A percentile compares a stretch with the other conserved stretches of the same genome.
Evolutionary conservation across 2,797 vertebrate species (phyloP).

Genomic region (Bufotes viridis): DNA sequence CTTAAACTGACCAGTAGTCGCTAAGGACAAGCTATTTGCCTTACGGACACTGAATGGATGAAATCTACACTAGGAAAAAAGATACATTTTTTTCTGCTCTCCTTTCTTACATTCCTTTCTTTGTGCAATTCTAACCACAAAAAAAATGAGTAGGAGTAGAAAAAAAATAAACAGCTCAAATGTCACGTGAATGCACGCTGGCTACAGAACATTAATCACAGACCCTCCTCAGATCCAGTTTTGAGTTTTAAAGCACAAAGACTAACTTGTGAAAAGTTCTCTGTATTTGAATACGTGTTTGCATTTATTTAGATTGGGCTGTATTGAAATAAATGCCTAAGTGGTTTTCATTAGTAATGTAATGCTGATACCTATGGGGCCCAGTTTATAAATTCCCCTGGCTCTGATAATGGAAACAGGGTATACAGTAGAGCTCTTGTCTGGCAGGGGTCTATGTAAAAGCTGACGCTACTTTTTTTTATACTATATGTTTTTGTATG

Average conservation of each 20-base stretch:
- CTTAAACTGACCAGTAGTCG: conserved; percentile 1
- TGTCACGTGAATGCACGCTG: conserved; percentile 27
- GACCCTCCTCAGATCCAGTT: conserved; percentile 5
- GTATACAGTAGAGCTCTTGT: conserved; percentile 22
- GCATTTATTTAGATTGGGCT: conserved; percentile 42
- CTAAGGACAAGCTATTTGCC: conserved; percentile 7
- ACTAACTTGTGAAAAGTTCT: conserved; percentile 6
- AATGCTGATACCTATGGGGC: not conserved
- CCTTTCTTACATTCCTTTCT: conserved; percentile 25
- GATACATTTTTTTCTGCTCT: not conserved
- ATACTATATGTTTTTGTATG: not conserved
- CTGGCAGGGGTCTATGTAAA: not conserved
- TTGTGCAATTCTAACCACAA: conserved; percentile 22
- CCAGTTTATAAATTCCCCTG: not conserved
- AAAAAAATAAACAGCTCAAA: conserved; percentile 55
- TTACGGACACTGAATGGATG: not conserved
- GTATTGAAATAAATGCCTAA: conserved; percentile 10
- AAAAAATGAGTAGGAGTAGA: conserved; percentile 39
- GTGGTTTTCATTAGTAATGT: conserved; percentile 26
- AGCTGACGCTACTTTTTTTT: not conserved
- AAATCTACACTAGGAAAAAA: not conserved
- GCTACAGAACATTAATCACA: conserved; percentile 31
- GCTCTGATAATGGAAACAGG: not conserved
- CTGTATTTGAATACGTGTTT: conserved; percentile 7
- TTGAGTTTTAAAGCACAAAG: conserved; percentile 26